A percentile compares a stretch with the other conserved stretches of the same genome.
Conservation (phyloP, 1,140 invertebrate genomes). For the Neodiprion fabricii region DNA sequence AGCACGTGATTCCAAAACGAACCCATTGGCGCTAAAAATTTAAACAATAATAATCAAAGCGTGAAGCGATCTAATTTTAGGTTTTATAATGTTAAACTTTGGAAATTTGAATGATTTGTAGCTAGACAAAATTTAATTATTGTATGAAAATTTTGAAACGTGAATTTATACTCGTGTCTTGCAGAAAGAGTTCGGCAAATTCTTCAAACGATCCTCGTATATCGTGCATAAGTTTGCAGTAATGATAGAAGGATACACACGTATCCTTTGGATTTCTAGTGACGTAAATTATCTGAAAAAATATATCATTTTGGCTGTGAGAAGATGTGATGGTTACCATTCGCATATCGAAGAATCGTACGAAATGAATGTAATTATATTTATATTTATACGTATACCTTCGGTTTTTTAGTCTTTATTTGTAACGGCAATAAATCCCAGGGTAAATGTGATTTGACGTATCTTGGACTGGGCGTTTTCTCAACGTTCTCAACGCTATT, state of each 20-base stretch:
- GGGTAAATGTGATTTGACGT: slow-evolving; percentile 83
- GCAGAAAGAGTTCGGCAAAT: slow-evolving; percentile 80
- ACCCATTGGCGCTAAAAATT: slow-evolving; percentile 65
- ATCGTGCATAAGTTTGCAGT: slow-evolving; percentile 75
- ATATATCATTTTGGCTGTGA: slow-evolving; percentile 18
- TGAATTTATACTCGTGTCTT: slow-evolving; percentile 63
- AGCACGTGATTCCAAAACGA: slow-evolving; percentile 75
- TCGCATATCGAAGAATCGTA: neutral
- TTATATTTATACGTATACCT: slow-evolving; percentile 58
- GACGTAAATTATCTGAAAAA: slow-evolving; percentile 84
- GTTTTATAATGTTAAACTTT: neutral
- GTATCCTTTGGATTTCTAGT: slow-evolving; percentile 93
- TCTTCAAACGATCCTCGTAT: slow-evolving; percentile 79
- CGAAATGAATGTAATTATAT: slow-evolving; percentile 12
- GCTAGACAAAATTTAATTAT: neutral
- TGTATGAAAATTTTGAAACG: slow-evolving; percentile 17
- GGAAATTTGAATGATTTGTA: neutral
- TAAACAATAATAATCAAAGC: slow-evolving; percentile 11
- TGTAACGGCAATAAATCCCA: slow-evolving; percentile 74
- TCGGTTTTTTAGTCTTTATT: slow-evolving; percentile 73
- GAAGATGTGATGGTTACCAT: neutral
- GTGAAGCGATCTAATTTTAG: no score
- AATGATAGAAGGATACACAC: slow-evolving; percentile 91
- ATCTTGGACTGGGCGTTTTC: slow-evolving; percentile 72
- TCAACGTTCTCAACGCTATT: slow-evolving; percentile 75